Conservation (phyloP, 2,113 vertebrate genomes). For the chimpanzee (Pan troglodytes) region NHGRI_mPanTro3-v2.1_pri NC_072408.2:25851001-25851500, state of each 20-base stretch:
- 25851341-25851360: neutral
- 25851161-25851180: conserved; percentile 4
- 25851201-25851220: neutral
- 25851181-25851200: neutral
- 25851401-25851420: neutral
- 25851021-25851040: conserved; percentile 12
- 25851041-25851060: neutral
- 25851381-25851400: neutral
- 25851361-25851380: too few species aligned
- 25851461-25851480: neutral
- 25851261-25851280: neutral
- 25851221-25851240: neutral
- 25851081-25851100: neutral
- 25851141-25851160: neutral
- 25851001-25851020: neutral
- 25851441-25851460: neutral
- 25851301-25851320: neutral
- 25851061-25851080: neutral
- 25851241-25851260: neutral
- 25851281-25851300: neutral
- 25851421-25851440: neutral
- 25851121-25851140: neutral
- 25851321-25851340: neutral
- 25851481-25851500: neutral
- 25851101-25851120: neutral